Conservation (phyloP, 2,113 vertebrate species). For the Noctilio leporinus region DNA sequence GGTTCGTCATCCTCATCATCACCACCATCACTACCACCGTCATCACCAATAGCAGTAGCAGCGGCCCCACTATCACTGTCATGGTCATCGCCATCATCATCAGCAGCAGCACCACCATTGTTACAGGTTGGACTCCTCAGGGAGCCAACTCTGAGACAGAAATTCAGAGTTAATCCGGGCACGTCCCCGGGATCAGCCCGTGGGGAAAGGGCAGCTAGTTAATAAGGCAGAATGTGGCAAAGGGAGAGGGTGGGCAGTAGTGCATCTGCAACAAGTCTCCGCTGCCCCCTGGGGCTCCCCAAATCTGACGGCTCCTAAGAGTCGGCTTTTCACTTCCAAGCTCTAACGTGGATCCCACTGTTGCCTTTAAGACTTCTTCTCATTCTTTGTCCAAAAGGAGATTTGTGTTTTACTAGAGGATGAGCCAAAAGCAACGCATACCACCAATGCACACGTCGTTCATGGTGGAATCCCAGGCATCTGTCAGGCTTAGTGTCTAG, state of each 20-base stretch:
- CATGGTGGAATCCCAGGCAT: constrained; percentile 33
- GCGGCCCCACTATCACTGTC: accelerated
- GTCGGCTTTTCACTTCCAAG: not conserved
- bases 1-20: no score
- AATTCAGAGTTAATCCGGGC: not conserved
- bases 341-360: not conserved
- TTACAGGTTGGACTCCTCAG: not conserved
- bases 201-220: not conserved
- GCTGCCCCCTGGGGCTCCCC: not conserved
- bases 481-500: not conserved
- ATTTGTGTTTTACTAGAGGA: not conserved
- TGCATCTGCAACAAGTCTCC: not conserved
- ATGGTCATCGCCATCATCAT: accelerated
- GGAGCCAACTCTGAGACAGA: not conserved
- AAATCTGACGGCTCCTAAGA: not conserved
- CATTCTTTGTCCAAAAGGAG: not conserved
- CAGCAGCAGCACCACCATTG: not conserved
- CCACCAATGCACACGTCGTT: not conserved
- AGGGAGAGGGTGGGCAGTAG: not conserved
- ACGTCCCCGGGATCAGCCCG: no score
- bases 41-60: accelerated
- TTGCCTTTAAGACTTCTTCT: not conserved
- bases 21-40: accelerated
- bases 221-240: not conserved
- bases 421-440: not conserved